Evolutionary conservation across 1,140 invertebrate species (phyloP).

Genomic region (Trachelipus rathkii): DNA sequence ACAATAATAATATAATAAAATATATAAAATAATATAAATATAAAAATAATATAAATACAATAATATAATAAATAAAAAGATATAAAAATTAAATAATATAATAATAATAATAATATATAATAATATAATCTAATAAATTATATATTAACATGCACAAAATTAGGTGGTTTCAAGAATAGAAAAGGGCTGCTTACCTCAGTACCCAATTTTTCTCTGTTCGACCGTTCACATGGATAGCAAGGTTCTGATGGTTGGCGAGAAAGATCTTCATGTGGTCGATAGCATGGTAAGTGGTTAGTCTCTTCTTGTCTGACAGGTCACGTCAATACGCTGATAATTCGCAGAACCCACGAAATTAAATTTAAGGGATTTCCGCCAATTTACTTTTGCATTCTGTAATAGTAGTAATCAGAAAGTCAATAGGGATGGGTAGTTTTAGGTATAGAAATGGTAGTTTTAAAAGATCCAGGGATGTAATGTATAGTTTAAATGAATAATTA

Average conservation of each 20-base stretch:
- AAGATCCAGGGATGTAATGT: too few relatives aligned
- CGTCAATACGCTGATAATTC: conserved; percentile 91
- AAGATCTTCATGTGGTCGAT: conserved; percentile 98
- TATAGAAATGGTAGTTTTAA: too few relatives aligned
- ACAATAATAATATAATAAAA: too few relatives aligned
- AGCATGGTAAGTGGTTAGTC: conserved; percentile 95
- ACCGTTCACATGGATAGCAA: conserved; percentile 96
- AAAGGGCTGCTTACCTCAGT: conserved; percentile 44
- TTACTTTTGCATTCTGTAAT: conserved; percentile 88
- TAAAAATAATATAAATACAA: too few relatives aligned
- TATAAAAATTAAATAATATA: not conserved
- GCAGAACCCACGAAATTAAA: conserved; percentile 89
- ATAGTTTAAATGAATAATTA: too few relatives aligned
- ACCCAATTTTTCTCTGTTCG: conserved; percentile 64
- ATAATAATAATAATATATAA: too few relatives aligned
- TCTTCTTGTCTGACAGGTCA: conserved; percentile 85
- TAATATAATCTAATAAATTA: too few relatives aligned
- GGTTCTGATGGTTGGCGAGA: conserved; percentile 97
- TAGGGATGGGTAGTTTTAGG: too few relatives aligned
- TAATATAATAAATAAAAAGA: too few relatives aligned
- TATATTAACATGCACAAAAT: too few relatives aligned
- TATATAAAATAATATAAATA: too few relatives aligned
- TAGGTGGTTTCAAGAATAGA: too few relatives aligned
- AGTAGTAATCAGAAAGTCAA: not conserved
- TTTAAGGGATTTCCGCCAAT: conserved; percentile 97